These are phyloP conservation scores for Antechinus flavipes DNA, from an alignment of 2,113 vertebrate species.

Conservation along the genomic window DNA sequence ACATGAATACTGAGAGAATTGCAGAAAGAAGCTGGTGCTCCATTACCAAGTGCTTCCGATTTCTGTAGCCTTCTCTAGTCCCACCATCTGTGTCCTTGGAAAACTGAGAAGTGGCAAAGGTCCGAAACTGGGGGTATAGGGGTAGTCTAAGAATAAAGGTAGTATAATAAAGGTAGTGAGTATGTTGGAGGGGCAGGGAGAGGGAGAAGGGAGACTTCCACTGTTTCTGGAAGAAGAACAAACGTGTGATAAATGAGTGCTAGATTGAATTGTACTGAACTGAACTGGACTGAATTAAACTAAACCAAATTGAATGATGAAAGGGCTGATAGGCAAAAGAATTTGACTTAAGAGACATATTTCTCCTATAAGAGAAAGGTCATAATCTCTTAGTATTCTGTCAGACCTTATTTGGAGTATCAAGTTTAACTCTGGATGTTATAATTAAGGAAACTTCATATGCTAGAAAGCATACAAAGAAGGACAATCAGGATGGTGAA, in stretches of 20 bases:
- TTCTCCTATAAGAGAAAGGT: neutral
- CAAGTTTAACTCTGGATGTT: neutral
- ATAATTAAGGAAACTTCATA: neutral
- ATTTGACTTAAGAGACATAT: neutral
- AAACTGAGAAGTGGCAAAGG: constrained; percentile 79
- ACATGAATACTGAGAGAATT: constrained; percentile 88
- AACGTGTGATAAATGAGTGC: neutral
- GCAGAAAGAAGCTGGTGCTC: constrained; percentile 84
- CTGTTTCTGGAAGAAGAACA: neutral
- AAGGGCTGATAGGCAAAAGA: neutral
- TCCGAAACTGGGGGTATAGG: constrained; percentile 72
- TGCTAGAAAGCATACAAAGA: neutral
- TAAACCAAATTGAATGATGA: neutral
- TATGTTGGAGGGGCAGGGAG: neutral
- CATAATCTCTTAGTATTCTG: neutral
- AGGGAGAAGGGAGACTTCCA: neutral
- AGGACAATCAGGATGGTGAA: neutral
- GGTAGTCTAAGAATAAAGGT: constrained; percentile 28
- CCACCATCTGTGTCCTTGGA: constrained; percentile 86
- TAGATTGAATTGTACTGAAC: neutral
- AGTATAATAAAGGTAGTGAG: neutral
- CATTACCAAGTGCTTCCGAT: constrained; percentile 87
- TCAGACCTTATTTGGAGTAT: neutral
- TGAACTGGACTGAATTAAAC: neutral
- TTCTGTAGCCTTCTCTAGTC: constrained; percentile 74